Evolutionary conservation across 2,888 invertebrate genomes (phyloP), one percentile per base, ranked within the genome.

Genomic region (Rotaria macrura): DNA sequence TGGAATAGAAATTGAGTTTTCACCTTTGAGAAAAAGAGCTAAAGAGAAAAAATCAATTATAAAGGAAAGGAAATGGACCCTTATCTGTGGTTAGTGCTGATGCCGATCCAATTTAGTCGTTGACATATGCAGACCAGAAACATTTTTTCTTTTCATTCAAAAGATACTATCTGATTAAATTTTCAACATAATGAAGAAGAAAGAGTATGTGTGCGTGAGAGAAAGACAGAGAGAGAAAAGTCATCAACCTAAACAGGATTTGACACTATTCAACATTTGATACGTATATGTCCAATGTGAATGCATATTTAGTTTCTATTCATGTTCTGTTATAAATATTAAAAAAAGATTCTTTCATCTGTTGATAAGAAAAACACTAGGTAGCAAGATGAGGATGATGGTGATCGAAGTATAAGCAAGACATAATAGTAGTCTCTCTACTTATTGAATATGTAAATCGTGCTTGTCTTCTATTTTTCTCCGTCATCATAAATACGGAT

Each of bases 221-320:
- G n/a, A n/a, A n/a, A n/a, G 25, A 34, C 3, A 10, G 65, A 65
- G 34, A 52, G 23, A 52, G 23, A 74, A 74, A 74, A 74, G 74
- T 74, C 74, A 74, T 74, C 74, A 74, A 34, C 74, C 43, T 74
- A 40, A 74, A 74, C 74, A 74, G 74, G 74, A 74, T 74, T 74
- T 74, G 40, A 74, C 74, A 74, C 65, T 29, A 65, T 29, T 34
- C 34, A 65, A 65, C 34, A 65, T n/a, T 34, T n/a, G 14, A 29
- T 65, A 65, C 29, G 10, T n/a, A 9, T 34, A 14, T 65, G 10
- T 65, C 5, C 9, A 2, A 23, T 52, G 52, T 23, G 4, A 5
- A 6, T 10, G 65, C 34, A 23, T 23, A 65, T 65, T 65, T 29
- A 65, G 14, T 34, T 17, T 65, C 65, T 65, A 65, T 65, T 34